Conservation (phyloP, 2,113 vertebrate genomes). For the Gracilinanus agilis region DNA sequence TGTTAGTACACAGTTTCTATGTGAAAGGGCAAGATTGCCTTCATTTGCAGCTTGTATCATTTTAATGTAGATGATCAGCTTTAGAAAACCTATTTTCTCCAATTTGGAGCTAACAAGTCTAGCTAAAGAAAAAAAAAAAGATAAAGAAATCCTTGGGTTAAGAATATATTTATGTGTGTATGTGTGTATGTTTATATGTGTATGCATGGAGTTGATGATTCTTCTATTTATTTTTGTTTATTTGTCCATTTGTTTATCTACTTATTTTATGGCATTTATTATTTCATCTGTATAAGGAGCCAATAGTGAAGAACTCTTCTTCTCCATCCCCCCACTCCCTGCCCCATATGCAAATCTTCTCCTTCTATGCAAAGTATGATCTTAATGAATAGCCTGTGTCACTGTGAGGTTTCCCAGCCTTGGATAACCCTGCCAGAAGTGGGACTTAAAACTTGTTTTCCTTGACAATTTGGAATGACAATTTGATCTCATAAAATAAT, state of each 20-base stretch:
- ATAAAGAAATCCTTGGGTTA: slow-evolving; percentile 7
- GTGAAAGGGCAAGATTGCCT: slow-evolving; percentile 13
- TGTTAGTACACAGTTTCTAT: slow-evolving; percentile 42
- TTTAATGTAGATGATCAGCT: background rate
- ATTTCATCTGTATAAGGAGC: background rate
- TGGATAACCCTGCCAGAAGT: background rate
- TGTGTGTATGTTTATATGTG: no score
- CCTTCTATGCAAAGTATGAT: background rate
- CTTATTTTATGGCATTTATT: background rate
- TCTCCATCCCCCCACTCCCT: no score
- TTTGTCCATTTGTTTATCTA: background rate
- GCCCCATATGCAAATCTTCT: background rate
- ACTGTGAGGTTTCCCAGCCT: background rate
- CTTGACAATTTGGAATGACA: background rate
- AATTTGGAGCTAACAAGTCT: slow-evolving; percentile 52
- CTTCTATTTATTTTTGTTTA: slow-evolving; percentile 40
- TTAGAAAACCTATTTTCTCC: slow-evolving; percentile 43
- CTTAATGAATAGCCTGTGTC: background rate
- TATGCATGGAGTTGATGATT: background rate
- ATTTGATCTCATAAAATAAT: background rate
- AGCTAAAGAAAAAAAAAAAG: slow-evolving; percentile 42
- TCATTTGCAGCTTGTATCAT: slow-evolving; percentile 20
- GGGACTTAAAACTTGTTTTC: background rate
- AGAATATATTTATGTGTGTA: background rate
- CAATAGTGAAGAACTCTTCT: background rate